Evolutionary conservation across 2,113 vertebrate genomes (phyloP), one percentile per base, ranked within the genome.

Genomic region (Aspiorhynchus laticeps): DNA sequence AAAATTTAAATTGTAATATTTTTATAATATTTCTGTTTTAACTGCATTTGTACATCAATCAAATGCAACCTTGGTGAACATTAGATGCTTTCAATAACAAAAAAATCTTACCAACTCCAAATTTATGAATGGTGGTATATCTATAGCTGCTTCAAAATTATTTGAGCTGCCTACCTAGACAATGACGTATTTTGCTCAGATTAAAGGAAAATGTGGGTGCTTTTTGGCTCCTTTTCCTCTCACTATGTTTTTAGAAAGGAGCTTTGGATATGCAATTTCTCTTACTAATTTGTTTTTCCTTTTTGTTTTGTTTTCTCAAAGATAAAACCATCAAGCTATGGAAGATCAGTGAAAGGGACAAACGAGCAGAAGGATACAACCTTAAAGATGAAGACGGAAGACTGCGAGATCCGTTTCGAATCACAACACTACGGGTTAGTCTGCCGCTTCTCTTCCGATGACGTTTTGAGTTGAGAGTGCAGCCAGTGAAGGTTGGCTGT

Each of bases 271-370:
- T 28, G 7, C 46, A 31, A 12, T 51, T 77, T 77, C 4, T 77
- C 11, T 75, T 26, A 26, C 38, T 26, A 26, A 78, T 17, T 9
- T 53, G 28, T 80, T 19, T 28, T 5, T 7, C 19, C 15, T 24
- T 3, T 53, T 43, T 33, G 0, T 38, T 41, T 85, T 53, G 11
- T 43, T 7, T 56, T 51, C 3, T 81, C 41, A 21, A 74, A 91
- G 90, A 91, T 69, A 91, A 91, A 88, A 91, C 90, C 67, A 91
- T 91, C 53, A 91, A 91, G 73, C 83, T 91, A 51, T 91, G 90
- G 90, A 91, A 91, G 69, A 91, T 91, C 67, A 90, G 90, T 5
- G 89, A 90, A 84, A 33, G 90, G 61, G 90, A 91, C 85, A 91
- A 91, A 85, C 87, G 90, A 69, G 90, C 90, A 7, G 90, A 91